Evolutionary conservation across 2,888 invertebrate species (phyloP).

Genomic region (Cryptus viduatorius): DNA sequence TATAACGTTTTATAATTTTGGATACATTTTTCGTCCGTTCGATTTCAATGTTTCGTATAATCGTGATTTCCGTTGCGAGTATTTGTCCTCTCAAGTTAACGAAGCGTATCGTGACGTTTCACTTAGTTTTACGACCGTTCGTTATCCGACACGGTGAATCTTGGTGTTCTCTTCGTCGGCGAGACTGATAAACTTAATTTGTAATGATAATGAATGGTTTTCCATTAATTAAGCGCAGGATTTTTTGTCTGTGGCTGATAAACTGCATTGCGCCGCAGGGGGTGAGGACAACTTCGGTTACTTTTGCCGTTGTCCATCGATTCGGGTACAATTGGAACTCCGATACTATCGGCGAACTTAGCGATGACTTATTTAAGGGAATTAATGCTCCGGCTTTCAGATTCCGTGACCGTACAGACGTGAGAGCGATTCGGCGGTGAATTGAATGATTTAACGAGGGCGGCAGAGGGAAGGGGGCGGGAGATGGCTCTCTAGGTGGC

Average conservation of each 20-base stretch:
- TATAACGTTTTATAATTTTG: background rate
- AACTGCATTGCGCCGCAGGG: background rate
- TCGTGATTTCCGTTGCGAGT: background rate
- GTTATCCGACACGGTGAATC: background rate
- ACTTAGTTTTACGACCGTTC: background rate
- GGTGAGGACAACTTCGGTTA: too few species aligned
- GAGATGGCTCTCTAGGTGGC: background rate
- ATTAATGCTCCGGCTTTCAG: constrained; percentile 32
- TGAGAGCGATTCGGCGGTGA: constrained; percentile 30
- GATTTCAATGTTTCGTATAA: background rate
- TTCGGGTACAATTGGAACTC: background rate
- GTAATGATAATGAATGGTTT: background rate
- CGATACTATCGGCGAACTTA: background rate
- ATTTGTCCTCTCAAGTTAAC: background rate
- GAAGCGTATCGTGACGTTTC: background rate
- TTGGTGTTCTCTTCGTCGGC: background rate
- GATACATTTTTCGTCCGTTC: background rate
- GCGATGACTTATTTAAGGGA: constrained; percentile 40
- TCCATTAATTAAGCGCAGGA: background rate
- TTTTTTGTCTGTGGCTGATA: background rate
- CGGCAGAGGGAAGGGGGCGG: background rate
- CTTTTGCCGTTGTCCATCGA: background rate
- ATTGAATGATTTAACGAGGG: constrained; percentile 61
- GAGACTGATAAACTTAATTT: background rate
- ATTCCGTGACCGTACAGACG: constrained; percentile 29